phyloP scores from a whole-genome alignment of 2,888 invertebrate genomes.

The Troglohyphantes excavatus region DNA sequence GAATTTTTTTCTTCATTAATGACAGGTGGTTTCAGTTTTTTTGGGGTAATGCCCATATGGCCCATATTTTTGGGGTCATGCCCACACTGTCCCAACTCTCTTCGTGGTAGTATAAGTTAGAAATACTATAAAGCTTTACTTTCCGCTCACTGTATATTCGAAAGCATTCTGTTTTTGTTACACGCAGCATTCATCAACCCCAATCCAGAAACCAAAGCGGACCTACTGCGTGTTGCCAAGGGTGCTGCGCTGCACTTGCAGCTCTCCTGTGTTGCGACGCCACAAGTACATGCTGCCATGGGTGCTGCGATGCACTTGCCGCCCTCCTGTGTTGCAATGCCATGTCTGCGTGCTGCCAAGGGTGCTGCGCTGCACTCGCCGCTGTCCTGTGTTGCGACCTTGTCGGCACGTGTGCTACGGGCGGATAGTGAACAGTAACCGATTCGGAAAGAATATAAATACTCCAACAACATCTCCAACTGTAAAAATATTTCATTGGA shows the following conservation, averaged over 20 bases:
- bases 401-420: not conserved
- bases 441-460: not conserved
- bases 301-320: not conserved
- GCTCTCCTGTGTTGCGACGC: not conserved
- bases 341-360: not conserved
- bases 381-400: constrained; percentile 2
- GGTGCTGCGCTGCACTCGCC: not conserved
- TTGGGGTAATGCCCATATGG: too few species aligned
- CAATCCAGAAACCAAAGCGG: not conserved
- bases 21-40: too few species aligned
- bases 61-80: too few species aligned
- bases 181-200: not conserved
- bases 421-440: not conserved
- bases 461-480: not conserved
- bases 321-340: not conserved
- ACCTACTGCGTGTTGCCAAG: not conserved
- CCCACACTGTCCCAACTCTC: too few species aligned
- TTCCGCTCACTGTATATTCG: too few species aligned
- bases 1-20: too few species aligned
- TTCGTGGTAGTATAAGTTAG: too few species aligned
- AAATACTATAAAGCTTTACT: too few species aligned
- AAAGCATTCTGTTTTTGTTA: not conserved
- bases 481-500: not conserved
- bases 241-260: not conserved
- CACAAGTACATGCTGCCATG: not conserved